Percentiles rank a stretch among this genome's conserved stretches.
phyloP scores from a whole-genome alignment of 2,113 vertebrate species.

The Ctenodactylus gundi region DNA sequence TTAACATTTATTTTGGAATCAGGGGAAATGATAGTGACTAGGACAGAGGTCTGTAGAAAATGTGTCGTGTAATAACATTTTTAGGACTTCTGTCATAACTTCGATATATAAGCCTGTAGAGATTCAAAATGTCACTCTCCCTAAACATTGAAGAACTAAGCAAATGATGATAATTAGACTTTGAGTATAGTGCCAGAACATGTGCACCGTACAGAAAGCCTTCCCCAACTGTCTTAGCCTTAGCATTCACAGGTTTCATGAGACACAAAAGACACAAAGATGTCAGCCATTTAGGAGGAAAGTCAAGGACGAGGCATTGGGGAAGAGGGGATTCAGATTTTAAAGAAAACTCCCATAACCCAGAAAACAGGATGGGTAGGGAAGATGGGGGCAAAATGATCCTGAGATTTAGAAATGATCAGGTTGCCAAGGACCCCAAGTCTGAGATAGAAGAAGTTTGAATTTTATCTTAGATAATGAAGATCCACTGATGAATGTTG shows the following conservation, averaged over 20 bases:
- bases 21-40: neutral
- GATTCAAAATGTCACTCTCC: neutral
- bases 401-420: neutral
- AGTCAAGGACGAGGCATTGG: neutral
- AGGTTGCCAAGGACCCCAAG: neutral
- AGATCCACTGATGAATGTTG: neutral
- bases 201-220: neutral
- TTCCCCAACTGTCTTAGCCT: neutral
- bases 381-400: neutral
- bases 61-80: neutral
- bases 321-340: neutral
- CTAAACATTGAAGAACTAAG: neutral
- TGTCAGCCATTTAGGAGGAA: neutral
- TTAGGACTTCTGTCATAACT: neutral
- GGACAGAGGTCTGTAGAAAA: neutral
- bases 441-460: neutral
- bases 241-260: neutral
- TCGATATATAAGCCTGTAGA: neutral
- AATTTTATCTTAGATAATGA: neutral
- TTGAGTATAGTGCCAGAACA: no score
- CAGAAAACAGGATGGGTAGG: neutral
- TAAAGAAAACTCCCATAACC: neutral
- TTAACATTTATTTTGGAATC: neutral
- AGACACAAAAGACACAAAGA: neutral
- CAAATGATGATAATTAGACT: neutral